Percentiles rank a stretch among this genome's conserved stretches.
Evolutionary conservation across 37 sponge, comb jelly and placozoan genomes (phyloP).

Genomic region (Geodia barretti): DNA sequence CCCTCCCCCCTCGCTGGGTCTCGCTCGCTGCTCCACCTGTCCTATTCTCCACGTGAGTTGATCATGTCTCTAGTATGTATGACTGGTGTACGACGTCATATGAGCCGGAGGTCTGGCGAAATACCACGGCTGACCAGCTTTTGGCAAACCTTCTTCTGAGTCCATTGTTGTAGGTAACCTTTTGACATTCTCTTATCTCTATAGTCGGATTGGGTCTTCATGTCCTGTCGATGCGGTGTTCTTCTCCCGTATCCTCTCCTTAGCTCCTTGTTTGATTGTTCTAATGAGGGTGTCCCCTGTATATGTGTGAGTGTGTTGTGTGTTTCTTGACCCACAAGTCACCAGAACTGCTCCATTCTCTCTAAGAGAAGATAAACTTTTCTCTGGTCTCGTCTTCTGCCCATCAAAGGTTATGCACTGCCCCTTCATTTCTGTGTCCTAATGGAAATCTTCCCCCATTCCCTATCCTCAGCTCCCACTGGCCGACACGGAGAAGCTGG

Average conservation of each 20-base stretch:
- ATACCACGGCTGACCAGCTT: no score
- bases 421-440: not conserved
- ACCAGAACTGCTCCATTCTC: conserved; percentile 49
- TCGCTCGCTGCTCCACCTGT: not conserved
- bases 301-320: not conserved
- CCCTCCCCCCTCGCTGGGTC: not conserved
- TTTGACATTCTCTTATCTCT: not conserved
- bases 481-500: conserved; percentile 66
- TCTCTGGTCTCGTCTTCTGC: conserved; percentile 56
- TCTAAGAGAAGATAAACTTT: conserved; percentile 19
- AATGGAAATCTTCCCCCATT: not conserved
- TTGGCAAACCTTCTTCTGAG: not conserved
- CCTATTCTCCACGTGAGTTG: not conserved
- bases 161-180: not conserved
- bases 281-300: not conserved
- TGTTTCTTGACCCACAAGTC: not conserved
- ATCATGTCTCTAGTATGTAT: no score
- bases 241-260: conserved; percentile 68
- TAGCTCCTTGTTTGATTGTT: not conserved
- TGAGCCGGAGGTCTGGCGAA: no score
- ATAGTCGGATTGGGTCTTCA: conserved; percentile 70
- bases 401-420: conserved; percentile 47
- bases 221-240: conserved; percentile 67
- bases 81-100: no score
- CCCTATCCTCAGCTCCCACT: not conserved